Base-by-base conservation (phyloP, 2,888 invertebrate species). In the Formica aserva region DNA sequence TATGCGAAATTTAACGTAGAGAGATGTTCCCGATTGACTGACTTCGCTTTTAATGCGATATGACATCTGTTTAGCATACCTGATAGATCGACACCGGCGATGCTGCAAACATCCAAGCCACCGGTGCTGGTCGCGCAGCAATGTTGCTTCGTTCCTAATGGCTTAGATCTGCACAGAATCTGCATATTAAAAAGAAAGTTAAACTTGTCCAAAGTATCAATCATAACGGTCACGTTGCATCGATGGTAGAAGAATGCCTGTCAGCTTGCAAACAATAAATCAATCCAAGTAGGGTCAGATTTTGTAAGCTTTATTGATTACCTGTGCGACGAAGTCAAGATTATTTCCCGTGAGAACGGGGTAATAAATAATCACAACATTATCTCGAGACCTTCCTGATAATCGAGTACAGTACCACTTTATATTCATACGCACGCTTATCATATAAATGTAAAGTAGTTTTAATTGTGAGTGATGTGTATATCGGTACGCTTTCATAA, bases 121-220 rank as follows among this genome's bases (percentile, higher is more conserved):
- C 93, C 94, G 8, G 94, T 94, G 83, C 94, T 94, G 9, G 94
- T 94, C 4, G 94, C 91, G 82, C 94, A 94, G 84, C 94, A 94
- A 72, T 94, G 94, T 78, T 94, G 93, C 82, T 94, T 94, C 85
- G 93, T 89, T 72, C 92, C 92, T 82, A 94, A 88, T 52, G 93
- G 93, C 86, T 93, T 94, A 76, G 91, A 90, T 87, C 93, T 92
- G 91, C 94, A 94, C 72, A 94, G 87, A 87, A 94, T 91, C 94
- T 94, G 86, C 35, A 89, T 87, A 76, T 52, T 75, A 83, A 67
- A 48, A 78, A 38, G 66, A 29, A n/a, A 66, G 72, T 82, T 35
- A 22, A 82, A 77, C 62, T 87, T 35, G 82, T 22, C 84, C 26
- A 35, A 22, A 71, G 26, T 5, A 77, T 72, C 67, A 72, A 60